phyloP scores from a whole-genome alignment of 2,113 vertebrate species.

The Myocastor coypus region DNA sequence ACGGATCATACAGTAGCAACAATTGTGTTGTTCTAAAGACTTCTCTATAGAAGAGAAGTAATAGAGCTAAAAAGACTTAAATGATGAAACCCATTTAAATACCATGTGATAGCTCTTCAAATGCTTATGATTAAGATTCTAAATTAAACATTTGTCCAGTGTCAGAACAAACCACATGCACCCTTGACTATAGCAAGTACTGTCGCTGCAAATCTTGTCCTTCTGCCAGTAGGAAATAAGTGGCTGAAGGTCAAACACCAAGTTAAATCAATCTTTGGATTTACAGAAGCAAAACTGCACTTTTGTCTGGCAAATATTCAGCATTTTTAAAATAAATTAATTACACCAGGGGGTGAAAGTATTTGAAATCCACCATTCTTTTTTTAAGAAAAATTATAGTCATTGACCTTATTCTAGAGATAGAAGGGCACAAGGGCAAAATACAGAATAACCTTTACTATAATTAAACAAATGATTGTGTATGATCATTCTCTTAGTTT shows the following conservation, averaged over 20 bases:
- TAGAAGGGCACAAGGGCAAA: neutral
- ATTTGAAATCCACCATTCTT: neutral
- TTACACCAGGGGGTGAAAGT: neutral
- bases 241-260: neutral
- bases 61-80: conserved; percentile 10
- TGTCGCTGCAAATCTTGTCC: neutral
- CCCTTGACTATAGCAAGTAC: neutral
- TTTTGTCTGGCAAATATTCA: neutral
- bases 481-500: neutral
- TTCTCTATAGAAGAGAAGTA: neutral
- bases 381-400: neutral
- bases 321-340: neutral
- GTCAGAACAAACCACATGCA: neutral
- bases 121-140: conserved; percentile 6
- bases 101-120: neutral
- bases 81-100: neutral
- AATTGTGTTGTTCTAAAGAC: neutral
- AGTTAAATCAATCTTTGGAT: neutral
- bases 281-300: conserved; percentile 12
- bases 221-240: neutral
- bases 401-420: neutral
- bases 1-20: too few relatives aligned
- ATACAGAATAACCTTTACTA: neutral
- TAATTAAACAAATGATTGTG: neutral
- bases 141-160: neutral